A percentile compares a stretch with the other conserved stretches of the same genome.
Conservation (phyloP, 1,140 invertebrate species). For the Scylla paramamosain region DNA sequence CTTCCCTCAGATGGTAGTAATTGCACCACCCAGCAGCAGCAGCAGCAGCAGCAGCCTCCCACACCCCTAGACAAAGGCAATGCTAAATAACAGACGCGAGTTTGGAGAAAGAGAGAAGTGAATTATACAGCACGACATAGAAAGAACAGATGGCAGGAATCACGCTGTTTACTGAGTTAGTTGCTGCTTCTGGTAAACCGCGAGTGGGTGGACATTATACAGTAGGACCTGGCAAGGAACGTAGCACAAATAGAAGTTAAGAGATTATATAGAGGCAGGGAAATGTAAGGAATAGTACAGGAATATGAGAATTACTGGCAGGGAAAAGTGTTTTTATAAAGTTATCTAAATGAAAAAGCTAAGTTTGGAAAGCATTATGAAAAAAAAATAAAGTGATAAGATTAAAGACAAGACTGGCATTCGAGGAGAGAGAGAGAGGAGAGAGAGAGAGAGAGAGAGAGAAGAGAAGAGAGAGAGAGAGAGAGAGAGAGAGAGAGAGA, state of each 20-base stretch:
- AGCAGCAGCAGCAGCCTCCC: neutral
- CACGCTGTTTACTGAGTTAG: too few species aligned
- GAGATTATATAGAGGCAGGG: neutral
- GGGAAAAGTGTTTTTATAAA: neutral
- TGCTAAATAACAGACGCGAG: neutral
- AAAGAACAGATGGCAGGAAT: too few species aligned
- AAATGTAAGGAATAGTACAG: neutral
- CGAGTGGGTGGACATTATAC: too few species aligned
- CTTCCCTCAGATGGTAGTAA: constrained; percentile 58
- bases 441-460: neutral
- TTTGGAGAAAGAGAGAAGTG: neutral
- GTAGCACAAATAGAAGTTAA: neutral
- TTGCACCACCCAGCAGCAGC: constrained; percentile 3
- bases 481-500: neutral
- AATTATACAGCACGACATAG: too few species aligned
- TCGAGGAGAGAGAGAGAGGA: neutral
- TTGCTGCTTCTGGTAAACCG: too few species aligned
- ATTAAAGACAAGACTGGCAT: neutral
- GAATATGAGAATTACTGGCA: neutral
- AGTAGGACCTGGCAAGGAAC: too few species aligned
- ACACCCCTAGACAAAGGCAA: constrained; percentile 36
- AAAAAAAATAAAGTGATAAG: neutral
- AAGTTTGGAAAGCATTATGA: neutral
- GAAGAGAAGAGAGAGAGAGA: neutral
- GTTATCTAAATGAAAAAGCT: neutral